Base-by-base conservation (phyloP, 2,888 invertebrate species). In the Ferdinandea cuprea region DNA sequence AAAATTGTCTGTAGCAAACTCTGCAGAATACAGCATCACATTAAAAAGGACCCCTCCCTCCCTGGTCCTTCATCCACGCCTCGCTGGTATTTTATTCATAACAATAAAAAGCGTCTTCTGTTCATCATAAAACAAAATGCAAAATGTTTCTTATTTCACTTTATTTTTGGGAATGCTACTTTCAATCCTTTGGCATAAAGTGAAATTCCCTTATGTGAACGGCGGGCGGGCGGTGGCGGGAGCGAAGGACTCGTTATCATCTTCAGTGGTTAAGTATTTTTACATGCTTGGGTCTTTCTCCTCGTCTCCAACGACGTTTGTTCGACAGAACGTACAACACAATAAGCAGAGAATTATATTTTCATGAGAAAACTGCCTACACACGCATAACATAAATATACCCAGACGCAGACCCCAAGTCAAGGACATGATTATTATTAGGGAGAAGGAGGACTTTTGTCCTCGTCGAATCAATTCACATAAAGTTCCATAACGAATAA, bases 381-480 rank as follows among this genome's bases (percentile, higher is more conserved):
- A 25, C 25, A 25, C 2, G 25, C 25, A 25, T 25, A 25, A 37
- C 1, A 44, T 35, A 19, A 17, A 68, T 11, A 30, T 5, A 17
- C 9, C 15, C 40, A 15, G 40, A 40, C 25, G 25, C 5, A 25
- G 25, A 2, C 5, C 13, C 40, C 15, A 40, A 13, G 13, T 13
- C 40, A 8, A 40, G 15, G 40, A 40, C 5, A n/a, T 13, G 0
- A n/a, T n/a, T 13, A 13, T 4, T 13, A 15, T 7, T 0, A n/a
- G 13, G 11, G 4, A 9, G 9, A 13, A 21, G 21, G 5, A 13
- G 25, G 48, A 48, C 25, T 25, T 28, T 15, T 15, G 13, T 32
- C n/a, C n/a, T n/a, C n/a, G 13, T 17, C 13, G 50, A 80, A 80
- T 74, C 80, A 80, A 74, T 80, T 74, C 58, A 65, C 74, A 80